Conservation (phyloP, 64 coral and sea anemone genomes). For the Trachythela sp. region DNA sequence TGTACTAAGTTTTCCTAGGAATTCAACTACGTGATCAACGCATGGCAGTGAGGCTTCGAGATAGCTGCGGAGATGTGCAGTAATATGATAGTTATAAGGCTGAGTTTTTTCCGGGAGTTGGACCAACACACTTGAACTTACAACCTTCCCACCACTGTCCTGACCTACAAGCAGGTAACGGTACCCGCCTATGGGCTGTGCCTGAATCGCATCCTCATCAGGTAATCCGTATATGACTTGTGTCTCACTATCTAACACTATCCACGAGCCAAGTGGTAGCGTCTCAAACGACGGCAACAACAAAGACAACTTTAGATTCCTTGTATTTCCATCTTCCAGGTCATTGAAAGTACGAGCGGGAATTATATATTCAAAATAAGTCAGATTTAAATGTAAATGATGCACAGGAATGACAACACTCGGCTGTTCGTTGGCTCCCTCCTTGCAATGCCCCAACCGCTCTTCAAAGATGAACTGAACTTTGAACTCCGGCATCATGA, state of each 20-base stretch:
- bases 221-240: conserved; percentile 42
- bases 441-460: conserved; percentile 4
- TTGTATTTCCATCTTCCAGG: conserved; percentile 47
- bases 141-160: conserved; percentile 35
- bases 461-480: conserved; percentile 38
- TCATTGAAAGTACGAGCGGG: conserved; percentile 39
- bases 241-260: conserved; percentile 28
- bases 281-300: not conserved
- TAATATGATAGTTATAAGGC: conserved; percentile 24
- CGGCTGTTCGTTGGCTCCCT: conserved; percentile 21
- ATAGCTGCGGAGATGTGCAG: conserved; percentile 32
- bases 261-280: conserved; percentile 36
- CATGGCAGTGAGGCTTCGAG: not conserved
- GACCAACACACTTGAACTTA: not conserved
- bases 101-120: not conserved
- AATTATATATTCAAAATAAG: conserved; percentile 32
- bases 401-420: not conserved
- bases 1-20: not conserved
- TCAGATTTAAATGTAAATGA: not conserved
- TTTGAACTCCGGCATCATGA: conserved; percentile 34
- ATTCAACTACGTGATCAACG: conserved; percentile 32
- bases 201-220: not conserved
- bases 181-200: conserved; percentile 30
- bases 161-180: conserved; percentile 8
- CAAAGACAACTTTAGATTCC: conserved; percentile 15